These are phyloP conservation scores for Conus betulinus DNA, from an alignment of 1,140 invertebrate species.

Conservation along the genomic window DNA sequence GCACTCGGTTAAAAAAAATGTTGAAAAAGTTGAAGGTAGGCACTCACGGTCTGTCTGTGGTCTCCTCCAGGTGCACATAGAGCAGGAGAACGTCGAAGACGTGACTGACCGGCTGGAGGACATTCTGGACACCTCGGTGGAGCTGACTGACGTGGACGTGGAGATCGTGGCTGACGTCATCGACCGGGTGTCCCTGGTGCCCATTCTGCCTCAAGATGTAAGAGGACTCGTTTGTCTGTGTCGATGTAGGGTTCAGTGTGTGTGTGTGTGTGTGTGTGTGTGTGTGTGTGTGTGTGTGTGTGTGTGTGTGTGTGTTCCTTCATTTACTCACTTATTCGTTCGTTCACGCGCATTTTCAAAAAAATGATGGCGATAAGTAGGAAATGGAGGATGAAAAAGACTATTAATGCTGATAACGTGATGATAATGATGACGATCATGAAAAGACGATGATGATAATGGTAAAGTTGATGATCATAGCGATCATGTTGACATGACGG, in stretches of 20 bases:
- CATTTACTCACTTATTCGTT: too few relatives aligned
- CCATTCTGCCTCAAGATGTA: constrained; percentile 47
- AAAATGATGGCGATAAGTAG: too few relatives aligned
- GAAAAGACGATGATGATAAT: too few relatives aligned
- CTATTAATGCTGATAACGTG: too few relatives aligned
- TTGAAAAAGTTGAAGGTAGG: too few relatives aligned
- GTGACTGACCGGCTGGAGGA: constrained; percentile 56
- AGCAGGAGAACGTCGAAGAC: constrained; percentile 55
- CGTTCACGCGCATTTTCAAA: too few relatives aligned
- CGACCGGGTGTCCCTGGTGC: constrained; percentile 50
- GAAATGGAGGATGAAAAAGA: too few relatives aligned
- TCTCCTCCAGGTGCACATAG: constrained; percentile 52
- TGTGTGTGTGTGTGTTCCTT: background rate
- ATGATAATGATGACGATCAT: too few relatives aligned
- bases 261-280: background rate
- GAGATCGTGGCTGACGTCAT: constrained; percentile 62
- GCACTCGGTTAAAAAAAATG: too few relatives aligned
- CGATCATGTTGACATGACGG: background rate
- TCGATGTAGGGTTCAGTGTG: too few relatives aligned
- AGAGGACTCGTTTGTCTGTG: background rate
- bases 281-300: constrained; percentile 13
- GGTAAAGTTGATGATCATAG: too few relatives aligned
- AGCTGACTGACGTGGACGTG: constrained; percentile 57
- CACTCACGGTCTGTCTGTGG: background rate
- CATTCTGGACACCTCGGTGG: constrained; percentile 49